Conservation (phyloP, 2,797 vertebrate species). For the Enteromius paludinosus region DNA sequence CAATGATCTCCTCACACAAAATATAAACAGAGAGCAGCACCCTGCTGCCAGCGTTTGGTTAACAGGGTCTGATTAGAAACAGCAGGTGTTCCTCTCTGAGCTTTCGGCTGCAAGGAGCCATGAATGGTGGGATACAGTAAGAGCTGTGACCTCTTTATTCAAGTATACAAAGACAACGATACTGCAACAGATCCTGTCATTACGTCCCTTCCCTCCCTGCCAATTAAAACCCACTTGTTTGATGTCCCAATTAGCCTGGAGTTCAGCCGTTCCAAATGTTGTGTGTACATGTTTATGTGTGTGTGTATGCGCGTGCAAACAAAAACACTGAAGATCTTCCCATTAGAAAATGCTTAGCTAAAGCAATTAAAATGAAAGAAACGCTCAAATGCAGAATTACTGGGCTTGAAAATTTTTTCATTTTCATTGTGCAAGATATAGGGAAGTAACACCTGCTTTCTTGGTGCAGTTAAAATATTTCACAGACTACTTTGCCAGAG, state of each 20-base stretch:
- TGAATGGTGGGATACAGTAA: slow-evolving; percentile 72
- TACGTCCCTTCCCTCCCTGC: slow-evolving; percentile 71
- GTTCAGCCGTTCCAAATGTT: slow-evolving; percentile 41
- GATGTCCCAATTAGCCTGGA: slow-evolving; percentile 77
- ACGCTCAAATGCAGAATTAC: neutral
- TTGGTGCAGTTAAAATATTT: neutral
- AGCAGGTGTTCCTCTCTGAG: slow-evolving; percentile 82
- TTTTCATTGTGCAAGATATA: slow-evolving; percentile 42
- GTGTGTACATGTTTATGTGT: slow-evolving; percentile 22
- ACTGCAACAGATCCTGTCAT: slow-evolving; percentile 72
- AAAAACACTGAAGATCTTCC: neutral
- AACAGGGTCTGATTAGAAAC: slow-evolving; percentile 74
- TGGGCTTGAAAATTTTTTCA: neutral
- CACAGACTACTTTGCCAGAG: neutral
- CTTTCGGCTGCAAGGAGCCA: slow-evolving; percentile 71
- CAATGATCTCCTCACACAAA: slow-evolving; percentile 41
- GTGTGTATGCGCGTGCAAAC: neutral
- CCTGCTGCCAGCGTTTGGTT: slow-evolving; percentile 72
- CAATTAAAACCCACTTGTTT: slow-evolving; percentile 80
- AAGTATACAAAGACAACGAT: slow-evolving; percentile 76
- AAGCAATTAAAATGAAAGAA: slow-evolving; percentile 7
- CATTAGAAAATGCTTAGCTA: neutral
- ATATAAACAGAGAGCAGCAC: slow-evolving; percentile 62
- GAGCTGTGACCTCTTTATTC: slow-evolving; percentile 76
- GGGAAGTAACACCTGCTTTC: neutral